A percentile compares a stretch with the other conserved stretches of the same genome.
phyloP scores from a whole-genome alignment of 2,113 vertebrate genomes.

The Egretta garzetta region DNA sequence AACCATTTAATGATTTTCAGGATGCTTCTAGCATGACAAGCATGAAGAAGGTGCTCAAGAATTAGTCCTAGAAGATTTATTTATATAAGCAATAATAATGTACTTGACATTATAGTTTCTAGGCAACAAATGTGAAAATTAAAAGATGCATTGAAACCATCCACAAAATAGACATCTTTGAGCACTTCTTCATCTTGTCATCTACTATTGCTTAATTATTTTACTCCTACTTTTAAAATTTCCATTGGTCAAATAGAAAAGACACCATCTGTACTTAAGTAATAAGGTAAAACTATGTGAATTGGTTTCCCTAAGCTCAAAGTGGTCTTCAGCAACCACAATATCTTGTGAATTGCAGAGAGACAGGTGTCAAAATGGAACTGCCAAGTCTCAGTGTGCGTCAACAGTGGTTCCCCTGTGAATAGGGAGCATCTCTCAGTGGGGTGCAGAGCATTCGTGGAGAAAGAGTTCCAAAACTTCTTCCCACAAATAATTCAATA shows the following conservation, averaged over 20 bases:
- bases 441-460: accelerated
- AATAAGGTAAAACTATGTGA: neutral
- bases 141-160: neutral
- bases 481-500: neutral
- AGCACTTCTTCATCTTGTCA: neutral
- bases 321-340: neutral
- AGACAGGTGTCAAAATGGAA: neutral
- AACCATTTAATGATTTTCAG: neutral
- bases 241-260: neutral
- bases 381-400: neutral
- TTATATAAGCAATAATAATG: neutral
- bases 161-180: neutral
- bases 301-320: neutral
- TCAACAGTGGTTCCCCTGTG: neutral
- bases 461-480: neutral
- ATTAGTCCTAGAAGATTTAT: neutral
- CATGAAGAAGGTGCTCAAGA: neutral
- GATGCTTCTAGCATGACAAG: neutral
- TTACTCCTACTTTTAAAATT: neutral
- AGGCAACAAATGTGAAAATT: neutral
- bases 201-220: neutral
- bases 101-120: neutral
- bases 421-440: neutral
- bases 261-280: neutral
- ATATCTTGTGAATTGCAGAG: neutral